Percentiles rank a stretch among this genome's conserved stretches.
These are phyloP conservation scores for Uria lomvia DNA, from an alignment of 2,113 vertebrate genomes.

Conservation along the genomic window DNA sequence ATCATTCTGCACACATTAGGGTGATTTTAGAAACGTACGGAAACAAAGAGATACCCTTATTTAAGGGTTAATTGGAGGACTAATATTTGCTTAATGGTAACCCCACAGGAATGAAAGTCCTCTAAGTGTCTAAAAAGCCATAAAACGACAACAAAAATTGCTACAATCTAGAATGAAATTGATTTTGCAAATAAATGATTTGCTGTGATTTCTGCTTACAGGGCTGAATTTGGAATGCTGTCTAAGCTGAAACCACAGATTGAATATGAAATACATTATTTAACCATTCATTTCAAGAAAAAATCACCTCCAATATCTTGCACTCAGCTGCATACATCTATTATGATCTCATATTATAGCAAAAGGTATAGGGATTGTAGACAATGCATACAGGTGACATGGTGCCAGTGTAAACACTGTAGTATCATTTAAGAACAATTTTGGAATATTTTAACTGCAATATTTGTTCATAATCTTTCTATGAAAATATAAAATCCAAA, in stretches of 20 bases:
- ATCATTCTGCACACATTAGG: neutral
- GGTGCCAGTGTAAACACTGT: neutral
- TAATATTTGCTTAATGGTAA: neutral
- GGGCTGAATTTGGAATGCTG: neutral
- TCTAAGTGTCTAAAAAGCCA: neutral
- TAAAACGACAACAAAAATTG: neutral
- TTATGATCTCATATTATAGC: neutral
- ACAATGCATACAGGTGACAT: neutral
- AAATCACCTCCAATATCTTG: neutral
- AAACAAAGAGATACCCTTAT: neutral
- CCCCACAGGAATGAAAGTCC: neutral
- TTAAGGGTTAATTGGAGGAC: neutral
- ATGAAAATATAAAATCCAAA: accelerated
- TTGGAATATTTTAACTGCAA: neutral
- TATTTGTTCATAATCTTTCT: neutral
- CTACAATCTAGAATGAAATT: neutral
- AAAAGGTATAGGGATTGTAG: neutral
- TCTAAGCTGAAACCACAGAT: neutral
- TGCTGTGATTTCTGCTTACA: neutral
- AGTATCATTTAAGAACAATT: neutral
- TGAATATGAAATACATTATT: neutral
- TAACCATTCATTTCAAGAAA: neutral
- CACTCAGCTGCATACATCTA: neutral
- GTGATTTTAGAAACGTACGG: neutral
- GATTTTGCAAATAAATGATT: neutral